These are phyloP conservation scores for Aramus guarauna DNA, from an alignment of 2,113 vertebrate species.

Conservation along the genomic window DNA sequence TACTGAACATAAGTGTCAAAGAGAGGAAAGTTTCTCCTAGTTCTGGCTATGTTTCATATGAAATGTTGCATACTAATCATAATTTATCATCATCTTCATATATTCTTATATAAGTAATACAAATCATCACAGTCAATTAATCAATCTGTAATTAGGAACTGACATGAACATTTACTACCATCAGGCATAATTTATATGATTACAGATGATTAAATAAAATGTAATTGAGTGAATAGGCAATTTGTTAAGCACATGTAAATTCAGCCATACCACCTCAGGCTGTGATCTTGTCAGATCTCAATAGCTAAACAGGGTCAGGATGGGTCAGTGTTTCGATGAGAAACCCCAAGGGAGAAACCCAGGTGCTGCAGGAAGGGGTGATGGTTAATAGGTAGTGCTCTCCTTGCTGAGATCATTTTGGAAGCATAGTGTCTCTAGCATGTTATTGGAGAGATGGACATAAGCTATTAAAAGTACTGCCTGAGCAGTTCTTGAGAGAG, in stretches of 20 bases:
- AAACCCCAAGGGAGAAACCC: neutral
- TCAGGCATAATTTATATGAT: slow-evolving; percentile 85
- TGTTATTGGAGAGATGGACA: neutral
- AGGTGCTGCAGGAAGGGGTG: neutral
- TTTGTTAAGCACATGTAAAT: slow-evolving; percentile 78
- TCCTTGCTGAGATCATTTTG: neutral
- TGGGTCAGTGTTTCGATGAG: neutral
- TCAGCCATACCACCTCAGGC: slow-evolving; percentile 70
- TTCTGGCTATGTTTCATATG: neutral
- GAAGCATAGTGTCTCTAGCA: neutral
- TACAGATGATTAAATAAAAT: slow-evolving; percentile 85
- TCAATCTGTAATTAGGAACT: slow-evolving; percentile 82
- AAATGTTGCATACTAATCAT: slow-evolving; percentile 5
- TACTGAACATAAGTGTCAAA: neutral
- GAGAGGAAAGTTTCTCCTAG: neutral
- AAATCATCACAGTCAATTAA: slow-evolving; percentile 76
- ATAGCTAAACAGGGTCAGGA: neutral
- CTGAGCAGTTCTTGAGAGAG: slow-evolving; percentile 19
- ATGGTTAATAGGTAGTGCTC: neutral
- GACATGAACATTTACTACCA: slow-evolving; percentile 82
- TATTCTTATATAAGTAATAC: slow-evolving; percentile 77
- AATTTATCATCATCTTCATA: slow-evolving; percentile 74
- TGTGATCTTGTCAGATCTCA: slow-evolving; percentile 44
- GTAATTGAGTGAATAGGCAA: slow-evolving; percentile 81
- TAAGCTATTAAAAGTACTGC: slow-evolving; percentile 37